Percentiles rank a stretch among this genome's conserved stretches.
Evolutionary conservation across 2,113 vertebrate genomes (phyloP).

Genomic region (Nymphicus hollandicus): DNA sequence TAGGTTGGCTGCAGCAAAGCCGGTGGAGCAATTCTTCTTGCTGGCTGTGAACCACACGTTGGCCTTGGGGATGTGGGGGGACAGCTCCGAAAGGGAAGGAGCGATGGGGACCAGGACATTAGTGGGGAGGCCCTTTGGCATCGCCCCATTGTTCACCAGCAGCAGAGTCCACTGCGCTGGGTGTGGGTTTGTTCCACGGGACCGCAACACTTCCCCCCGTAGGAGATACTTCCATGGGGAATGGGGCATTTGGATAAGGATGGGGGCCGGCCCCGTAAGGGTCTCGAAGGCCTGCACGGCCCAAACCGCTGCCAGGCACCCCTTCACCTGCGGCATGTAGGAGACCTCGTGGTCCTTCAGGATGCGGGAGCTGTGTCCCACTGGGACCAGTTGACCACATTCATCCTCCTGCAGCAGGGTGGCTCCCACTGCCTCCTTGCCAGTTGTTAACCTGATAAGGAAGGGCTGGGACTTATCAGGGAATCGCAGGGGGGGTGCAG

Average conservation of each 20-base stretch:
- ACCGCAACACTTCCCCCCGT: rapidly evolving
- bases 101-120: rapidly evolving
- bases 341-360: not conserved
- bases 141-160: not conserved
- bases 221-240: not conserved
- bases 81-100: not conserved
- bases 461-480: not conserved
- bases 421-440: rapidly evolving
- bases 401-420: not conserved
- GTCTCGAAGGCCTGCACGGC: not conserved
- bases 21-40: rapidly evolving
- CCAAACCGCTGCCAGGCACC: not conserved
- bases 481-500: not conserved
- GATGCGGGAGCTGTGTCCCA: not conserved
- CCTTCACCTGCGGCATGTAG: not conserved
- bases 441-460: not conserved
- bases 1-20: not conserved
- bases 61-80: not conserved
- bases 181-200: rapidly evolving
- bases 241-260: not conserved
- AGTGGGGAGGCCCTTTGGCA: not conserved
- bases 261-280: not conserved
- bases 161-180: not conserved
- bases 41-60: not conserved
- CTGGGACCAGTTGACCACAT: rapidly evolving